Base-by-base conservation (phyloP, 1,140 invertebrate genomes). In the Contarinia nasturtii region DNA sequence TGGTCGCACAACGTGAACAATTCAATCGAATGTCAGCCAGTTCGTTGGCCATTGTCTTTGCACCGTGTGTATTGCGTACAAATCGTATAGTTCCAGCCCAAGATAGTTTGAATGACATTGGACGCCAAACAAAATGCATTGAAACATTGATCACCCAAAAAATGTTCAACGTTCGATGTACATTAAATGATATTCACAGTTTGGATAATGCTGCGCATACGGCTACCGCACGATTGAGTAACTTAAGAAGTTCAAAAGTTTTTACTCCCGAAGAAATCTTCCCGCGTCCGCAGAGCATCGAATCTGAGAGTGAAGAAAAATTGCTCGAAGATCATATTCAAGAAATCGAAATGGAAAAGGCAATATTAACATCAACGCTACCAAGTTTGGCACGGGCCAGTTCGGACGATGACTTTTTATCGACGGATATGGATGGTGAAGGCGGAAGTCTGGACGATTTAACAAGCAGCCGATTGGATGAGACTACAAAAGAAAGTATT, bases 41-140 rank as follows among this genome's bases (percentile, higher is more conserved):
- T 54, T 85, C 87, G 37, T 66, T 97, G 46, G 87, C 92, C 15
- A 92, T 95, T 53, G 87, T 96, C 41, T 95, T 95, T 68, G 89
- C 90, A 11, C 92, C 92, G 7, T 94, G 89, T 65, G 84, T 96
- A 45, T 67, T 96, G 48, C 71, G 89, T 44, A 88, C 87, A 33
- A 85, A 86, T 62, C 80, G 86, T 59, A 64, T 76, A 41, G 71
- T 91, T 45, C 86, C 86, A 27, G 89, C 88, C 14, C 90, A 94
- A 65, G 89, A 90, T 59, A 86, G 85, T 53, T 69, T 93, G 44
- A 77, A 80, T 54, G 82, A 86, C 57, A 84, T 86, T 49, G 73
- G 77, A 50, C 70, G 77, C 11, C 81, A 86, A 59, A 87, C 83
- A 37, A 76, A 80, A 54, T 89, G 86, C 61, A 80, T 95, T 33